Conservation (phyloP, 2,797 vertebrate genomes). For the Malurus leucopterus region DNA sequence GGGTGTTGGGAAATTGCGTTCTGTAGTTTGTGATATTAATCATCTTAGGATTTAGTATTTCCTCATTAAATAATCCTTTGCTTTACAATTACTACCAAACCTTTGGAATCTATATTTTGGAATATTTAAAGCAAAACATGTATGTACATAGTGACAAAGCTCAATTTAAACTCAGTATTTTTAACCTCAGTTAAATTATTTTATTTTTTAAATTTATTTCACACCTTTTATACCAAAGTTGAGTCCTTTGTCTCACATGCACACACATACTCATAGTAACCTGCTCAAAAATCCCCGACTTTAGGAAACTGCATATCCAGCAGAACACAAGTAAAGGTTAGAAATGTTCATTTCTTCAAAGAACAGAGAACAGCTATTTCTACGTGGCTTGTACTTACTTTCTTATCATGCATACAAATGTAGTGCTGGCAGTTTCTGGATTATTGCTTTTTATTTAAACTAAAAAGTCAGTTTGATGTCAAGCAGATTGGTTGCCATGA, state of each 20-base stretch:
- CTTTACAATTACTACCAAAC: background rate
- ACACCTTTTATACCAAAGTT: background rate
- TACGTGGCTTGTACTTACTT: background rate
- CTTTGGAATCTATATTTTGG: background rate
- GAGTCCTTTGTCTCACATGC: background rate
- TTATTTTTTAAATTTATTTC: background rate
- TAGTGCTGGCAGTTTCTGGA: background rate
- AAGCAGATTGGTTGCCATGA: background rate
- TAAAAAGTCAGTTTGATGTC: background rate
- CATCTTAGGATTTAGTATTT: background rate
- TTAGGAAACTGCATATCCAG: background rate
- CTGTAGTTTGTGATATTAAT: background rate
- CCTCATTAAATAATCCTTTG: background rate
- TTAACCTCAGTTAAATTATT: background rate
- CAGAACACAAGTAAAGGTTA: background rate
- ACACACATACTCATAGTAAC: background rate
- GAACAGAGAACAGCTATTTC: background rate
- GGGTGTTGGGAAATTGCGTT: background rate
- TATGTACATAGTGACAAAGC: background rate
- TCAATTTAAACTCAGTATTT: background rate
- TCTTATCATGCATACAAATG: background rate
- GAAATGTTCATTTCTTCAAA: background rate
- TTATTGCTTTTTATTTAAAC: background rate
- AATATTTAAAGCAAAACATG: background rate
- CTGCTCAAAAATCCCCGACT: background rate